These are phyloP conservation scores for Pogoniulus pusillus DNA, from an alignment of 2,797 vertebrate genomes.

Conservation along the genomic window DNA sequence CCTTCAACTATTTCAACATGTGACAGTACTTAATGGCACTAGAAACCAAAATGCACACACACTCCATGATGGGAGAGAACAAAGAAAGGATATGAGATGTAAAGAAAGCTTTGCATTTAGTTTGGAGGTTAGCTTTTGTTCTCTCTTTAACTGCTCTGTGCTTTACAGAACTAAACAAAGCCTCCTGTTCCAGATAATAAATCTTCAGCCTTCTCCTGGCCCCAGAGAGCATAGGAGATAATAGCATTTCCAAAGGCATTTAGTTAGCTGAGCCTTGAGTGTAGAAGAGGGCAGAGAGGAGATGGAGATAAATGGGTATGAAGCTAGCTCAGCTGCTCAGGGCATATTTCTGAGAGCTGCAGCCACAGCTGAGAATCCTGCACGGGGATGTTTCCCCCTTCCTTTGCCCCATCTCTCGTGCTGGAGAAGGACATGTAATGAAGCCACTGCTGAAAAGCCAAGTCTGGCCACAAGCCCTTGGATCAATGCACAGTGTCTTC, in stretches of 20 bases:
- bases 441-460: not conserved
- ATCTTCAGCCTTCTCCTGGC: slow-evolving; percentile 15
- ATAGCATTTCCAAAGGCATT: slow-evolving; percentile 61
- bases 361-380: slow-evolving; percentile 63
- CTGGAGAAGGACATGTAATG: not conserved
- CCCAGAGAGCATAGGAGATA: slow-evolving; percentile 47
- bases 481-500: not conserved
- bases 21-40: not conserved
- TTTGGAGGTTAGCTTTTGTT: slow-evolving; percentile 5
- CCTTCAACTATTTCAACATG: not conserved
- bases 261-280: slow-evolving; percentile 32
- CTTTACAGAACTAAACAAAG: slow-evolving; percentile 48
- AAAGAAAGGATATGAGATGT: not conserved
- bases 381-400: not conserved
- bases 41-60: not conserved
- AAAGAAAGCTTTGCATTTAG: slow-evolving; percentile 8
- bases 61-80: not conserved
- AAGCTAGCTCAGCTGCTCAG: slow-evolving; percentile 48
- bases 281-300: slow-evolving; percentile 40
- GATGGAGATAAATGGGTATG: slow-evolving; percentile 46
- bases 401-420: accelerated
- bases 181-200: slow-evolving; percentile 45
- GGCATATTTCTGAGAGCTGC: slow-evolving; percentile 40
- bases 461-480: not conserved
- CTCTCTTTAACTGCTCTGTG: not conserved